These are phyloP conservation scores for Episyrphus balteatus DNA, from an alignment of 1,140 invertebrate genomes.

Conservation along the genomic window DNA sequence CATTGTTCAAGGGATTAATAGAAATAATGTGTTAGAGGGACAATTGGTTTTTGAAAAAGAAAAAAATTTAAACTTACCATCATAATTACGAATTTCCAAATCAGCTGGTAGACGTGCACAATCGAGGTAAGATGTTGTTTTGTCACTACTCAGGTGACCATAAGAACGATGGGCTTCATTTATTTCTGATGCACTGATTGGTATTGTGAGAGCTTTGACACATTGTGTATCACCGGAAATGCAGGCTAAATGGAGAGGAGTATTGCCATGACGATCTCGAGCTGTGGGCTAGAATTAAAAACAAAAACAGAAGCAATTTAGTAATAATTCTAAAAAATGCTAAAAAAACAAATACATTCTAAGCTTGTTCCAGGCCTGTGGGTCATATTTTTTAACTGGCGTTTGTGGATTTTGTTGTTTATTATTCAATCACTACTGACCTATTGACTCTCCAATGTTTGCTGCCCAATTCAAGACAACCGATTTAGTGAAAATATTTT, in stretches of 20 bases:
- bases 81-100: slow-evolving; percentile 65
- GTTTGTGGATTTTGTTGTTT: no score
- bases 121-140: slow-evolving; percentile 26
- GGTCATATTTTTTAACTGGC: no score
- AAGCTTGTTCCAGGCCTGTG: no score
- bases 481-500: no score
- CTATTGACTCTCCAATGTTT: no score
- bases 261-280: slow-evolving; percentile 54
- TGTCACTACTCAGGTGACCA: slow-evolving; percentile 28
- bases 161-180: slow-evolving; percentile 36
- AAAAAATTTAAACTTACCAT: slow-evolving; percentile 47
- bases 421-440: no score
- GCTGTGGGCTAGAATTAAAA: slow-evolving; percentile 35
- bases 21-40: no score
- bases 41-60: no score
- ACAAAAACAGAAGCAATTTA: background rate
- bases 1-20: no score
- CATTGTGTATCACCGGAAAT: slow-evolving; percentile 48
- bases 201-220: slow-evolving; percentile 50
- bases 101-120: slow-evolving; percentile 43
- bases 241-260: slow-evolving; percentile 58
- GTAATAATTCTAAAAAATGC: background rate
- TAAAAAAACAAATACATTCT: no score
- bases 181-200: slow-evolving; percentile 44
- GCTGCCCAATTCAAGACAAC: no score